phyloP scores from a whole-genome alignment of 2,888 invertebrate genomes.

The Agriopis aurantiaria region DNA sequence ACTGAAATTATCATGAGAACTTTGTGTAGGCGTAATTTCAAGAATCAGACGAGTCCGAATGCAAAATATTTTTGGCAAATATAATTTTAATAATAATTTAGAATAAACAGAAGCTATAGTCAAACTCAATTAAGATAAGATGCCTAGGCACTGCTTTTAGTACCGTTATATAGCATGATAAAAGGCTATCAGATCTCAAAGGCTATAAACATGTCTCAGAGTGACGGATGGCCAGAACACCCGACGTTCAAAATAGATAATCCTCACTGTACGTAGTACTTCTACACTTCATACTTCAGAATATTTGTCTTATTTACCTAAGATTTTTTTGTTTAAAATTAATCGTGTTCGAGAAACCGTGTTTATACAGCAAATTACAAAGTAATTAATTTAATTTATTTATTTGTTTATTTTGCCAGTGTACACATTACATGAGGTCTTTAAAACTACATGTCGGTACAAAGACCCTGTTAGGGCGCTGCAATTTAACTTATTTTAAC shows the following conservation, averaged over 20 bases:
- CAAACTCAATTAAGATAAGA: conserved; percentile 34
- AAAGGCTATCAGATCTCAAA: conserved; percentile 38
- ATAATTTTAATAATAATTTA: neutral
- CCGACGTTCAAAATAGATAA: conserved; percentile 25
- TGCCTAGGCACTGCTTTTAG: conserved; percentile 17
- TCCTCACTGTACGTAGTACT: neutral
- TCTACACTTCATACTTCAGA: neutral
- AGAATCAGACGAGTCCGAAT: neutral
- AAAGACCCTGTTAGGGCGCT: no score
- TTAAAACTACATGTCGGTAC: no score
- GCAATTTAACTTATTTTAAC: no score
- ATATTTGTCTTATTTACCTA: neutral
- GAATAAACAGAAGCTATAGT: neutral
- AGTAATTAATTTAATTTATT: no score
- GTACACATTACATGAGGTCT: no score
- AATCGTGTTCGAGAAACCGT: no score
- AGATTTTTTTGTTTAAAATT: neutral
- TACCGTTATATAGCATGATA: conserved; percentile 32
- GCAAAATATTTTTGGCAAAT: neutral
- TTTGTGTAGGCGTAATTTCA: conserved; percentile 14
- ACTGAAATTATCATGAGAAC: conserved; percentile 27
- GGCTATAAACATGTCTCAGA: conserved; percentile 46
- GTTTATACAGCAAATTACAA: no score
- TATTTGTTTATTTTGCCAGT: no score
- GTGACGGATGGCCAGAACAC: conserved; percentile 40